Evolutionary conservation across 2,797 vertebrate genomes (phyloP), one percentile per base, ranked within the genome.

Genomic region (Ceyx erithaca): DNA sequence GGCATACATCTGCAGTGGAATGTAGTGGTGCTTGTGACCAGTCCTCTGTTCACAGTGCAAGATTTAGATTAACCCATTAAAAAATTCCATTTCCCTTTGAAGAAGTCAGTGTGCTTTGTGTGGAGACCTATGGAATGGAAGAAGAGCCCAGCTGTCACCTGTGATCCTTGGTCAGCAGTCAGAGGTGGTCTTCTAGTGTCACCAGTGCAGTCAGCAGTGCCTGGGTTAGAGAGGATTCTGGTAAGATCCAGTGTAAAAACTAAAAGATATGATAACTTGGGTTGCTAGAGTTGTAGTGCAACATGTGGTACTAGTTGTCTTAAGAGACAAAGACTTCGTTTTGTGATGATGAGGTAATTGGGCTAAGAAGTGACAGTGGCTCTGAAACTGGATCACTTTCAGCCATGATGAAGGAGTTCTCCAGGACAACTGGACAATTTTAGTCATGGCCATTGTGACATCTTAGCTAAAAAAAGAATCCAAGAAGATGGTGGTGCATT

Each of bases 261-360:
- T 28, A 12, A 35, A 77, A 63, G 51, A 52, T 23, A 2, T 31
- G 8, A 6, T 67, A 62, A 52, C 14, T 4, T 55, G 10, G n/a
- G 31, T 66, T 73, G 21, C 23, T 70, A 7, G 45, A 30, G 31
- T 57, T 1, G 0, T 1, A 1, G 26, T 62, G 28, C 31, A 6
- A 12, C 14, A 51, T 41, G 45, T 46, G 6, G 33, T 61, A 8
- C 26, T 37, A 19, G 31, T n/a, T 58, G 12, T 4, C 35, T 54
- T 75, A 72, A 80, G 37, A 55, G 45, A 19, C 78, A 52, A 48
- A 69, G 52, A 23, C 75, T 63, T 86, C 6, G 1, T 76, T 79
- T 61, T 62, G 70, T 58, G 43, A 14, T 2, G 1, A n/a, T 66
- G 59, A 58, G n/a, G 43, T 83, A 45, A 6, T 4, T 76, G 40